Base-by-base conservation (phyloP, 2,888 invertebrate species). In the Gonocerus acuteangulatus region DNA sequence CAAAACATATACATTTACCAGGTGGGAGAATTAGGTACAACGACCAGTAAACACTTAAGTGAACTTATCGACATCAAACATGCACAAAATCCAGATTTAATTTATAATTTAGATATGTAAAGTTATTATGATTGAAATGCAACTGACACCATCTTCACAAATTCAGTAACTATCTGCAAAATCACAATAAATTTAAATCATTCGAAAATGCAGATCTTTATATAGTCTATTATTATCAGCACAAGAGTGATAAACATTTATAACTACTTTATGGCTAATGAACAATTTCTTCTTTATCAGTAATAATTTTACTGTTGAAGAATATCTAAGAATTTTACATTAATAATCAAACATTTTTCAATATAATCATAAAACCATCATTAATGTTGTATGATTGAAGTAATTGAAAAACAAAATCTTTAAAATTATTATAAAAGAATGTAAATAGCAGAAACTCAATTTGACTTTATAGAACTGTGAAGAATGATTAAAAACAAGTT, bases 1-100 rank as follows among this genome's bases (percentile, higher is more conserved):
- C 52, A 52, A 36, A 52, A 52, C 52, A 52, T 52, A 16, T 52
- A 52, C 21, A 52, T 52, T 52, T 19, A 39, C 19, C 39, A 39
- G 39, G 7, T 39, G 39, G 39, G 39, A 39, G 4, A 39, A 13
- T 39, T 13, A 39, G 15, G 4, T 27, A 27, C 27, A 27, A 27
- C 4, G n/a, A 11, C 39, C 39, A 39, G 4, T 39, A n/a, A 39
- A 39, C 39, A 39, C 4, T 39, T 39, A n/a, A 9, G n/a, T 39
- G n/a, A 39, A 39, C 3, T 39, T 39, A 9, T 15, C 13, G n/a
- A 39, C 15, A 15, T 13, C 15, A 39, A 39, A 39, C n/a, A 39
- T 39, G 9, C 39, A 39, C n/a, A 39, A 52, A 52, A 34, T 49
- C 32, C 18, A 18, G 32, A 34, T 32, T n/a, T 52, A 13, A 2